Percentiles rank a stretch among this genome's conserved stretches.
Conservation (phyloP, 2,888 invertebrate species). For the Papilio protenor region DNA sequence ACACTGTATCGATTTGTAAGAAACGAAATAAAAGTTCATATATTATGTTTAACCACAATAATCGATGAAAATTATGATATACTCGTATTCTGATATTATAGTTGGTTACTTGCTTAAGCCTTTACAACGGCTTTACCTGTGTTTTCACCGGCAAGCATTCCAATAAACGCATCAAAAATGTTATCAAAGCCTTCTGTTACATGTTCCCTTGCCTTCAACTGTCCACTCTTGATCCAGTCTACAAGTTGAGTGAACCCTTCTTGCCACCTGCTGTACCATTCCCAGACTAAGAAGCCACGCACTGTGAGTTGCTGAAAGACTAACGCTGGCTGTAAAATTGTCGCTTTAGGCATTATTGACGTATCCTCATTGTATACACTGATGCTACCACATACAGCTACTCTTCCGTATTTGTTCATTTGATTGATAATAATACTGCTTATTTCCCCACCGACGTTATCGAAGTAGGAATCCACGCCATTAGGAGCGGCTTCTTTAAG, state of each 20-base stretch:
- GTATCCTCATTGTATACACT: slow-evolving; percentile 66
- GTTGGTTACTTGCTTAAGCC: slow-evolving; percentile 62
- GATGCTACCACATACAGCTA: slow-evolving; percentile 65
- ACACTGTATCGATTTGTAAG: neutral
- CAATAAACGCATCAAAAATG: slow-evolving; percentile 86
- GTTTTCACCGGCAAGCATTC: slow-evolving; percentile 86
- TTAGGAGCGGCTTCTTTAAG: slow-evolving; percentile 85
- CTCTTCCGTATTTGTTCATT: slow-evolving; percentile 78
- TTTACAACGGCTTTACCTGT: slow-evolving; percentile 88
- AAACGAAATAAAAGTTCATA: neutral
- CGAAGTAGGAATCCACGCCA: slow-evolving; percentile 89
- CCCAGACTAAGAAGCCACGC: slow-evolving; percentile 84
- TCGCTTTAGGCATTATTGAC: slow-evolving; percentile 59
- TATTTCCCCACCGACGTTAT: slow-evolving; percentile 88
- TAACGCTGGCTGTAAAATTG: slow-evolving; percentile 81
- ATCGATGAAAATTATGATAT: no score
- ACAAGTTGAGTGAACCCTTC: slow-evolving; percentile 85
- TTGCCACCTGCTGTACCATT: slow-evolving; percentile 82
- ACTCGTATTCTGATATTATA: neutral
- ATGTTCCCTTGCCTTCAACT: slow-evolving; percentile 87
- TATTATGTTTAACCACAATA: neutral
- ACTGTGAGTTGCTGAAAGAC: slow-evolving; percentile 85
- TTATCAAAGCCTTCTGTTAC: slow-evolving; percentile 88
- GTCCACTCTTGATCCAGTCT: slow-evolving; percentile 86
- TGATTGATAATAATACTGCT: slow-evolving; percentile 82